Conservation (phyloP, 1,140 invertebrate genomes). For the Drosophila watanabei region DNA sequence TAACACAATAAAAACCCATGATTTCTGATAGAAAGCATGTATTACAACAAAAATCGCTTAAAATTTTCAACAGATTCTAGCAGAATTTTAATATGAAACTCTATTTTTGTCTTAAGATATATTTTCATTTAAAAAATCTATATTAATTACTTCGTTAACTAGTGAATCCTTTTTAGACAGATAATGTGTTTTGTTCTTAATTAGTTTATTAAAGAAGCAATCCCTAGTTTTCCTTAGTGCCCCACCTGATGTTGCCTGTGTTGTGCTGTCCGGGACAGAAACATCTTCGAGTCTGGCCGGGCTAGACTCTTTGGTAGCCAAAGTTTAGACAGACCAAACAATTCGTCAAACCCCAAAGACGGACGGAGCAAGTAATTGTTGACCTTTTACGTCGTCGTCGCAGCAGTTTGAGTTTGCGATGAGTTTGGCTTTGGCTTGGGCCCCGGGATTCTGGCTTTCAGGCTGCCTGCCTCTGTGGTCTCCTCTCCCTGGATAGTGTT, state of each 20-base stretch:
- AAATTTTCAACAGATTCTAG: no score
- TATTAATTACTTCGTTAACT: not conserved
- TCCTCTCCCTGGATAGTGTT: slow-evolving; percentile 26
- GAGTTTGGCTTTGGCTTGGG: slow-evolving; percentile 12
- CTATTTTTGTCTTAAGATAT: no score
- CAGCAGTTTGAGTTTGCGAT: slow-evolving; percentile 59
- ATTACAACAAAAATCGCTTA: no score
- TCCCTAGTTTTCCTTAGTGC: not conserved
- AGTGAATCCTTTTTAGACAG: no score
- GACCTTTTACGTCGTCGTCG: slow-evolving; percentile 81
- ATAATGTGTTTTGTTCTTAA: no score
- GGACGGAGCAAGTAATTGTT: slow-evolving; percentile 77
- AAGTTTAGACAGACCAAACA: slow-evolving; percentile 83
- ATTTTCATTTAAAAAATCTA: no score
- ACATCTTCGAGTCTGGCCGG: slow-evolving; percentile 60
- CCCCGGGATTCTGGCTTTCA: slow-evolving; percentile 31
- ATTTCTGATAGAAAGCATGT: no score
- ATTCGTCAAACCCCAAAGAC: slow-evolving; percentile 69
- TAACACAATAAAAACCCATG: no score
- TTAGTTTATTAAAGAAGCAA: not conserved
- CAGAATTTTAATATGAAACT: no score
- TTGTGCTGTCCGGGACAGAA: slow-evolving; percentile 37
- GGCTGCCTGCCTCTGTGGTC: slow-evolving; percentile 7
- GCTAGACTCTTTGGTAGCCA: slow-evolving; percentile 82
- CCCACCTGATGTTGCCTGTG: slow-evolving; percentile 39